Evolutionary conservation across 2,888 invertebrate genomes (phyloP), one percentile per base, ranked within the genome.

Genomic region (Steromphala cineraria): DNA sequence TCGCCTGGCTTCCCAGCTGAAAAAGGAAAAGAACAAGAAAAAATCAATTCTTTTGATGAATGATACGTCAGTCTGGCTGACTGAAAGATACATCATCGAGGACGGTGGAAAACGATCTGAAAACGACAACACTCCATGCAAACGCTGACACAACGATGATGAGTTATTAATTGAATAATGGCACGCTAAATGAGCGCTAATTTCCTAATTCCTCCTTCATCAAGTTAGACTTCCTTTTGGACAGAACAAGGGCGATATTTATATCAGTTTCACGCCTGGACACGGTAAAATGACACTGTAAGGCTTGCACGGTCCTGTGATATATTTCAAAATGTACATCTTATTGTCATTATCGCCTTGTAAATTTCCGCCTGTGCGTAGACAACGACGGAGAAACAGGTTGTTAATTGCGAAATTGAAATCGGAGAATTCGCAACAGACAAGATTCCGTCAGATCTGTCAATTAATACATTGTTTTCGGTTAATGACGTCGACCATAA

Each of bases 1-100:
- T 88, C 88, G 8, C 85, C 85, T n/a, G 84, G 80, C 24, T 83
- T 84, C n/a, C 80, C 80, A 52, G 80, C 78, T 77, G 75, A 46
- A 76, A 77, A 82, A 76, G 24, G 52, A 80, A 80, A 79, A 56
- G 56, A 53, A 77, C 40, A 21, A 36, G 53, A n/a, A 75, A 75
- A 53, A 75, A 75, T 75, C 75, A 75, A 75, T 75, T 75, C 52
- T 52, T 52, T 53, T 75, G 75, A 75, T 75, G 75, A 53, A 75
- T 53, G 75, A 75, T 75, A 75, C 75, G 75, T 75, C 75, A 75
- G 8, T 28, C 28, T 52, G 24, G 13, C 53, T 75, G 75, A 75
- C 75, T 75, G 75, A 75, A 52, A 53, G 75, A 75, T 75, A 53
- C 53, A 75, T 75, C 75, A 75, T 24, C 36, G 71, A 36, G 28